Evolutionary conservation across 2,797 vertebrate species (phyloP), one percentile per base, ranked within the genome.

Genomic region (Malacoctenus gilli): DNA sequence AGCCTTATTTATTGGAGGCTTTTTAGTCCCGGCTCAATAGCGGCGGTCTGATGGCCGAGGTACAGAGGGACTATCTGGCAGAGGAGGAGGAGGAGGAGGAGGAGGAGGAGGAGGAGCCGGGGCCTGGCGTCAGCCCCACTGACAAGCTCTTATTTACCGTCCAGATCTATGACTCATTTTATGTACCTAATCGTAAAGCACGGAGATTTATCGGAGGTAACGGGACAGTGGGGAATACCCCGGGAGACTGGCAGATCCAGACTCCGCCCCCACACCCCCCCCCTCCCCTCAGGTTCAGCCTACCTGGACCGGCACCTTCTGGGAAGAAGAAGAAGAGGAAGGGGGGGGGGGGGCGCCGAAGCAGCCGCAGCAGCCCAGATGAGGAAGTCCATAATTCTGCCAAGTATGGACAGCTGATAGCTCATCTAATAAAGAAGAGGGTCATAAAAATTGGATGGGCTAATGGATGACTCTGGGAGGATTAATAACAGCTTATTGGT

Each of bases 111-210:
- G 30, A 32, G 30, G 30, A 32, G 30, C 30, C 66, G 7, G 72
- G 70, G 72, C 85, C 81, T 85, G 87, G 86, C 85, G 82, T 91
- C 87, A 87, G 84, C 83, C 71, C 57, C 85, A 75, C 84, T 90
- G 91, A 92, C 90, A 91, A 87, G 85, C 85, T 89, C 89, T 92
- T 92, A 91, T 93, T 93, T 92, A 92, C 88, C 75, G 86, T 87
- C 82, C 79, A 90, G 89, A 92, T 92, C 89, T 89, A 91, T 91
- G 90, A 90, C 84, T 92, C 89, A 87, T 91, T 92, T 93, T 91
- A 92, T 90, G 87, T 87, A 88, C 87, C 89, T 92, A 87, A 92
- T 92, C 88, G 89, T 93, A 93, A 93, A 92, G 83, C 91, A 91
- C 89, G 21, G 77, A 89, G 90, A 93, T 92, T 92, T 92, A 93